Conservation (phyloP, 2,113 vertebrate genomes). For the Daubentonia madagascariensis region DNA sequence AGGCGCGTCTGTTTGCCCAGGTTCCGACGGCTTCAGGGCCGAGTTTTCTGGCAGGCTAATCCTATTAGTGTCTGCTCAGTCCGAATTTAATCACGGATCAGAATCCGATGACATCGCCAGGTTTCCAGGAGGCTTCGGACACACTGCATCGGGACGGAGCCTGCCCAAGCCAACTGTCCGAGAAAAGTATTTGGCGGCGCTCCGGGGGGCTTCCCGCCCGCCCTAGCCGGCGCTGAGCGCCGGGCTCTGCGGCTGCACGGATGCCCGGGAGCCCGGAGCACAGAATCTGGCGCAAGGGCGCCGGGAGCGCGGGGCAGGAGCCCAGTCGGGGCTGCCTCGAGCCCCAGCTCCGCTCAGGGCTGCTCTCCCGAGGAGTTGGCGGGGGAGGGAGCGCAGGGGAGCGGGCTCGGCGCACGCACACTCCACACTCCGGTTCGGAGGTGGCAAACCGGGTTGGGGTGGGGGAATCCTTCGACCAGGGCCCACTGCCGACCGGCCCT, state of each 20-base stretch:
- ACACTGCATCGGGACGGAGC: slow-evolving; percentile 34
- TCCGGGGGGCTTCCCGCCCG: slow-evolving; percentile 61
- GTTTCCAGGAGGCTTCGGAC: slow-evolving; percentile 66
- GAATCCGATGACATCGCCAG: slow-evolving; percentile 62
- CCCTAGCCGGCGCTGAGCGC: not conserved
- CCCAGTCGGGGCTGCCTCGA: not conserved
- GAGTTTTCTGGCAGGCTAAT: slow-evolving; percentile 76
- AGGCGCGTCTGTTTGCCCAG: slow-evolving; percentile 44
- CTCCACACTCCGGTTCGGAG: slow-evolving; percentile 55
- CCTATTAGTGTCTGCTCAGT: slow-evolving; percentile 78
- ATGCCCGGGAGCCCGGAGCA: not conserved
- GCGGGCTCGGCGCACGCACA: not conserved
- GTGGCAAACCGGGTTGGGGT: not conserved
- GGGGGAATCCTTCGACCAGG: not conserved
- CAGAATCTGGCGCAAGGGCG: not conserved
- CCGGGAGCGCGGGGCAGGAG: not conserved
- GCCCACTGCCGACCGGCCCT: not conserved
- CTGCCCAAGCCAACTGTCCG: slow-evolving; percentile 22
- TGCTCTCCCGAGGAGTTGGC: slow-evolving; percentile 42
- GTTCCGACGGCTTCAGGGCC: slow-evolving; percentile 61
- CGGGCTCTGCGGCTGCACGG: not conserved
- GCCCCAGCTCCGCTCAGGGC: not conserved
- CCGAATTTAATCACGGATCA: slow-evolving; percentile 76
- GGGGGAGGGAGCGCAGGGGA: slow-evolving; percentile 1
- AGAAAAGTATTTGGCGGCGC: slow-evolving; percentile 67